phyloP scores from a whole-genome alignment of 2,113 vertebrate species.

The Mirounga angustirostris region DNA sequence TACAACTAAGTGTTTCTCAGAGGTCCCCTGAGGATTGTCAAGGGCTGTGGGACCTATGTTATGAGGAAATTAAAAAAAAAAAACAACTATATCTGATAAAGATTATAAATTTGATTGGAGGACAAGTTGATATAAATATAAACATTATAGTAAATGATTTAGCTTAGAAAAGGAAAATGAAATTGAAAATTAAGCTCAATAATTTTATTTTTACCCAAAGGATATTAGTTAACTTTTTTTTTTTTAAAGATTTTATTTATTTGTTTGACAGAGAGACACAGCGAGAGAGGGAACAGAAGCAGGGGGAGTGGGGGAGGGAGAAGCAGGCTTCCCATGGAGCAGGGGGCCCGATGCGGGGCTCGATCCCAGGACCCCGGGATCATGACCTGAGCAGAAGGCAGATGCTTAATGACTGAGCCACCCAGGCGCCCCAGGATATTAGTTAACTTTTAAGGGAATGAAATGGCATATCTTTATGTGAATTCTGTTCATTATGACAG shows the following conservation, averaged over 20 bases:
- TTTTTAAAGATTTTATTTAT: too few relatives aligned
- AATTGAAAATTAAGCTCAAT: conserved; percentile 43
- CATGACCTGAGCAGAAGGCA: too few relatives aligned
- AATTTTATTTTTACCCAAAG: neutral
- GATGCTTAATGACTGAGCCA: too few relatives aligned
- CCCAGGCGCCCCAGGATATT: neutral
- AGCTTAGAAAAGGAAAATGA: conserved; percentile 24
- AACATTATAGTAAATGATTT: conserved; percentile 30
- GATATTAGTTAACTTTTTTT: conserved; percentile 3
- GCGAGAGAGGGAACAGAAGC: too few relatives aligned
- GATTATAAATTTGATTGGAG: neutral
- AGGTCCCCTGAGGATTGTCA: neutral
- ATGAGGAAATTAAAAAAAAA: neutral
- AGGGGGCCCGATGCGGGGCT: too few relatives aligned
- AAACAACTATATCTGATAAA: neutral
- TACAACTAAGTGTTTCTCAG: conserved; percentile 11
- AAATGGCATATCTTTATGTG: neutral
- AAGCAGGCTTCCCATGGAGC: too few relatives aligned
- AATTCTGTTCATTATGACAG: neutral
- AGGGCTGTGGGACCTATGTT: neutral
- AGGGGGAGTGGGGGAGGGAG: too few relatives aligned
- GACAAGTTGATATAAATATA: neutral
- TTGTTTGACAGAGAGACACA: too few relatives aligned
- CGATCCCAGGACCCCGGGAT: too few relatives aligned
- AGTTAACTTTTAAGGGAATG: conserved; percentile 30